Evolutionary conservation across 2,888 invertebrate species (phyloP).

Genomic region (Leptopilina syphax): DNA sequence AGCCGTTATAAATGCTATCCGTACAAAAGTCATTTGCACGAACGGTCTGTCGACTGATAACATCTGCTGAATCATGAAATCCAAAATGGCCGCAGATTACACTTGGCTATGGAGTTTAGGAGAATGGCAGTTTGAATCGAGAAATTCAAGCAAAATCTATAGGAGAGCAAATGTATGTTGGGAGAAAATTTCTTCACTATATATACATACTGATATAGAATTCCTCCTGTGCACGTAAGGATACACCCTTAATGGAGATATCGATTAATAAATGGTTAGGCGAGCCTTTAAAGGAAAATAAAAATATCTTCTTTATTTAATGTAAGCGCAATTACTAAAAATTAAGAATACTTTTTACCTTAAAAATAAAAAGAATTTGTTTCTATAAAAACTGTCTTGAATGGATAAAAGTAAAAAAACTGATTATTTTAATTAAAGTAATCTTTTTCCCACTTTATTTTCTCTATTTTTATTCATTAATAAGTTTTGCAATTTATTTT

Average conservation of each 20-base stretch:
- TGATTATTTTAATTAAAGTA: too few relatives aligned
- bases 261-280: slow-evolving; percentile 21
- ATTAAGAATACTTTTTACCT: too few relatives aligned
- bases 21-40: slow-evolving; percentile 40
- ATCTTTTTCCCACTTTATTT: too few relatives aligned
- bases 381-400: too few relatives aligned
- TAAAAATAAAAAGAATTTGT: too few relatives aligned
- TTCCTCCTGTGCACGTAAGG: slow-evolving; percentile 3
- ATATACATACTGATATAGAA: slow-evolving; percentile 11
- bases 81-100: slow-evolving; percentile 40
- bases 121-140: background rate
- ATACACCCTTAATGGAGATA: slow-evolving; percentile 18
- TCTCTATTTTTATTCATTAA: too few relatives aligned
- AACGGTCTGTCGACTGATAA: slow-evolving; percentile 33
- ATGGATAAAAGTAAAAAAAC: too few relatives aligned
- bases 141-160: background rate
- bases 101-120: background rate
- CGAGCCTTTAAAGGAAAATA: background rate
- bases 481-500: too few relatives aligned
- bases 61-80: slow-evolving; percentile 40
- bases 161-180: too few relatives aligned
- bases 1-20: slow-evolving; percentile 38
- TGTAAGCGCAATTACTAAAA: too few relatives aligned
- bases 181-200: too few relatives aligned
- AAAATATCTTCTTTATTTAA: too few relatives aligned